A percentile compares a stretch with the other conserved stretches of the same genome.
Evolutionary conservation across 2,888 invertebrate genomes (phyloP).

Genomic region (Ctena decussata): DNA sequence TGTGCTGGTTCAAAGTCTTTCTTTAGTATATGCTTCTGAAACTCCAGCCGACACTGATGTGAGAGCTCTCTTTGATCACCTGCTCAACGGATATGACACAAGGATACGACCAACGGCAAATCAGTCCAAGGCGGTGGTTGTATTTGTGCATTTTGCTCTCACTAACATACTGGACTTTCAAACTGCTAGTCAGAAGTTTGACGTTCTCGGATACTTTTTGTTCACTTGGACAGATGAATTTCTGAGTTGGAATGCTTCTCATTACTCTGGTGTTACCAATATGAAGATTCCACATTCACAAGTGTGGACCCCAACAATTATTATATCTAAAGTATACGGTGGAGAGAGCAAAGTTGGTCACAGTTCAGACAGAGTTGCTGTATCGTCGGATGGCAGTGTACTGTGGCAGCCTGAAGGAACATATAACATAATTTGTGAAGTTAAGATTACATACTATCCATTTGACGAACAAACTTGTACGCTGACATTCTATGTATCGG

Average conservation of each 20-base stretch:
- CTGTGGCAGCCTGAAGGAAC: constrained; percentile 39
- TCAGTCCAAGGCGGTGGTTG: constrained; percentile 38
- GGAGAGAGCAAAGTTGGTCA: background rate
- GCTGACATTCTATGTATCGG: constrained; percentile 56
- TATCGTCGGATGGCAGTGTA: background rate
- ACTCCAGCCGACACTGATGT: background rate
- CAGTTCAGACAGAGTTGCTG: background rate
- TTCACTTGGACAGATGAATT: constrained; percentile 59
- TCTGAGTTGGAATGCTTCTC: constrained; percentile 42
- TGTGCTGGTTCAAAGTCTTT: no score
- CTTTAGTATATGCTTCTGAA: no score
- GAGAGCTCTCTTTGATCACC: constrained; percentile 13
- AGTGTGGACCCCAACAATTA: constrained; percentile 62
- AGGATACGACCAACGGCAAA: constrained; percentile 50
- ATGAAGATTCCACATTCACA: constrained; percentile 50
- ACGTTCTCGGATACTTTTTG: constrained; percentile 52
- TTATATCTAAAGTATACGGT: constrained; percentile 44
- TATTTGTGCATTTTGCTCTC: constrained; percentile 42
- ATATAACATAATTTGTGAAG: constrained; percentile 43
- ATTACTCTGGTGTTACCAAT: constrained; percentile 17
- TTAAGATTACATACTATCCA: constrained; percentile 60
- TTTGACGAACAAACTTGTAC: constrained; percentile 60
- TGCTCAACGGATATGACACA: constrained; percentile 49
- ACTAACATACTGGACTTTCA: constrained; percentile 59
- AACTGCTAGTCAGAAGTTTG: constrained; percentile 59